These are phyloP conservation scores for Struthio camelus DNA, from an alignment of 2,113 vertebrate species.

Conservation along the genomic window DNA sequence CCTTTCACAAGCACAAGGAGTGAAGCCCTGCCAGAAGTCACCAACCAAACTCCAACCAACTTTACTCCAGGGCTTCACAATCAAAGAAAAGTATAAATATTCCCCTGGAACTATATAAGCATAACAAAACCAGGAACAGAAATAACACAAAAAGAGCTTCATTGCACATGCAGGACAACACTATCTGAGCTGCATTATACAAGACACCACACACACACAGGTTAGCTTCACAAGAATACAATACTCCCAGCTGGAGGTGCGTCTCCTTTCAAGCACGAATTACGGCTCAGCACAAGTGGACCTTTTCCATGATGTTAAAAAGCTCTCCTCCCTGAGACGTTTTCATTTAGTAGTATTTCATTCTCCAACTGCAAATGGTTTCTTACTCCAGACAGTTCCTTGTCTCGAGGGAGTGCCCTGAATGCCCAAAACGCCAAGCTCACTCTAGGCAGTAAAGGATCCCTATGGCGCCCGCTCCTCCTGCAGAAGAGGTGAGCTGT, in stretches of 20 bases:
- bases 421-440: background rate
- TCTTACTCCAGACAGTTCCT: background rate
- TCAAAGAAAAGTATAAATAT: background rate
- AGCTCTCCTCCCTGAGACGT: background rate
- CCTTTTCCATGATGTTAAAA: background rate
- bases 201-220: fast-evolving
- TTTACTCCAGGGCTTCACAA: background rate
- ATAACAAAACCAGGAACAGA: background rate
- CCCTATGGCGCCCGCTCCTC: background rate
- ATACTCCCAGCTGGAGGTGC: background rate
- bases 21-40: background rate
- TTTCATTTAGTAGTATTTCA: background rate
- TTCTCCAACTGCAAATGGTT: slow-evolving; percentile 2
- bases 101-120: background rate
- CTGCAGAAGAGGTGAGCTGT: background rate
- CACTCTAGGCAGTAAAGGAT: fast-evolving
- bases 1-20: background rate
- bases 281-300: background rate
- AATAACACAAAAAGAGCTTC: background rate
- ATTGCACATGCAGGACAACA: background rate
- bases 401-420: background rate
- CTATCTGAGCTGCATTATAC: background rate
- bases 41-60: background rate
- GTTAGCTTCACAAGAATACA: background rate
- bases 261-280: background rate